These are phyloP conservation scores for Chouioia cunea DNA, from an alignment of 2,888 invertebrate genomes.

Conservation along the genomic window DNA sequence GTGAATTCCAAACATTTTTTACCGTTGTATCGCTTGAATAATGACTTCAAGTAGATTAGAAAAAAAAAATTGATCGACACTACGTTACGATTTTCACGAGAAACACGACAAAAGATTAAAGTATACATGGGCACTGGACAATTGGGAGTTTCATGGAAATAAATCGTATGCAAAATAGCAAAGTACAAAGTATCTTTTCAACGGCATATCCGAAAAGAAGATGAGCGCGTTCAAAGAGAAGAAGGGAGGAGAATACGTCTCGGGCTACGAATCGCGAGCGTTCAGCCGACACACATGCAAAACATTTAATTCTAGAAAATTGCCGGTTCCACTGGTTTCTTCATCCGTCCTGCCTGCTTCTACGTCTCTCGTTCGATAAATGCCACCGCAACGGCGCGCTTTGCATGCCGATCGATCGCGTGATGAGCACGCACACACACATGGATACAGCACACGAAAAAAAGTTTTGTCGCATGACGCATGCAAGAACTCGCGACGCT, in stretches of 20 bases:
- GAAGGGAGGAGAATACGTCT: neutral
- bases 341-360: neutral
- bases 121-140: no score
- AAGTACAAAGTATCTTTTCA: no score
- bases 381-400: conserved; percentile 26
- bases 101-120: no score
- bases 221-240: neutral
- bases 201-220: no score
- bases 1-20: no score
- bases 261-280: conserved; percentile 28
- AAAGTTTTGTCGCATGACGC: conserved; percentile 14
- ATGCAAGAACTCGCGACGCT: conserved; percentile 4
- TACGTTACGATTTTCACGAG: no score
- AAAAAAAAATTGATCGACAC: no score
- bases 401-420: neutral
- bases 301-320: conserved; percentile 46
- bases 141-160: no score
- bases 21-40: no score
- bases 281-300: conserved; percentile 4
- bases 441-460: no score
- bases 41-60: no score
- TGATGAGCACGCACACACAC: conserved; percentile 13
- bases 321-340: conserved; percentile 34
- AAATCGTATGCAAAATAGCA: no score
- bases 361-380: conserved; percentile 22